Evolutionary conservation across 2,113 vertebrate genomes (phyloP).

Genomic region (Cynocephalus volans): DNA sequence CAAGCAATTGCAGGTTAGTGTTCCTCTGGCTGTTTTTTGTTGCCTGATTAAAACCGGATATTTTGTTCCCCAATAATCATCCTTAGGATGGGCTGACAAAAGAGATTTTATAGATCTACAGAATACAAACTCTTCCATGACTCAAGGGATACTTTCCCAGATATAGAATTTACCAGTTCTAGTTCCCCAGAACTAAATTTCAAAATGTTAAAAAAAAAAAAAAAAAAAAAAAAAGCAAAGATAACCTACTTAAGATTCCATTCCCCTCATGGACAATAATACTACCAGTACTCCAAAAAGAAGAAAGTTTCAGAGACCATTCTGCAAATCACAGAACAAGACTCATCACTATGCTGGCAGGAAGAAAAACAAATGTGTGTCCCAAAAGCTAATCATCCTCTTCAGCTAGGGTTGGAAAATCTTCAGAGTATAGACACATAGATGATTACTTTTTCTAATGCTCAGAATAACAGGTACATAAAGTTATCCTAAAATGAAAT

Average conservation of each 20-base stretch:
- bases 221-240: not conserved
- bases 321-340: not conserved
- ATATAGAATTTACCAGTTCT: constrained; percentile 6
- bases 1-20: not conserved
- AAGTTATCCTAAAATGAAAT: constrained; percentile 57
- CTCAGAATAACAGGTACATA: not conserved
- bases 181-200: constrained; percentile 28
- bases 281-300: constrained; percentile 13
- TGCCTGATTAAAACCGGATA: not conserved
- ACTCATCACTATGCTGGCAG: not conserved
- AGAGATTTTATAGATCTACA: not conserved
- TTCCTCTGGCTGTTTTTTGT: not conserved
- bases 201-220: constrained; percentile 30
- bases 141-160: not conserved
- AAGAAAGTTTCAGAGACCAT: not conserved
- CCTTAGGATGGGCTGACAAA: not conserved
- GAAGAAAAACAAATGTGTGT: not conserved
- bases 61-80: not conserved
- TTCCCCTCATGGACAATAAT: not conserved
- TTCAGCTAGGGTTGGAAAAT: not conserved
- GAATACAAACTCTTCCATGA: not conserved
- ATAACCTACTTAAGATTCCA: not conserved
- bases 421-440: not conserved
- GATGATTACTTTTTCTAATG: not conserved
- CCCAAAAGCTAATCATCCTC: not conserved